Conservation (phyloP, 35 echinoderm and acorn worm species). For the Apostichopus californicus region DNA sequence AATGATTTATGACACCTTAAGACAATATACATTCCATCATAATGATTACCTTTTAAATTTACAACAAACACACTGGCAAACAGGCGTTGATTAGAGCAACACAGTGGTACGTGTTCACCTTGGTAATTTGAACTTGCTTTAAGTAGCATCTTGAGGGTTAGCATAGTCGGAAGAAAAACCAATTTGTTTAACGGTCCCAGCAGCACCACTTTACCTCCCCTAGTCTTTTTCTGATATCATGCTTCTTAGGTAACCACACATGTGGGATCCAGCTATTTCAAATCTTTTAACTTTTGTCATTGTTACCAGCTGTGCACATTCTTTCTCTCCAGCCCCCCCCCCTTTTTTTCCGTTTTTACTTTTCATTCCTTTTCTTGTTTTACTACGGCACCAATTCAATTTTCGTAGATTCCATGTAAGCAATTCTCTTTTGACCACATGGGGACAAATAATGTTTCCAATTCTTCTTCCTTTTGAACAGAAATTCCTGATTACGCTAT, state of each 20-base stretch:
- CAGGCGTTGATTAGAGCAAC: not conserved
- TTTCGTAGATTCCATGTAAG: no score
- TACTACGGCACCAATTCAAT: no score
- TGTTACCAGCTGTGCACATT: not conserved
- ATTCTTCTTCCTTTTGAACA: no score
- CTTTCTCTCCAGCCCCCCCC: not conserved
- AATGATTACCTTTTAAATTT: not conserved
- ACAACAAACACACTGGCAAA: conserved; percentile 8
- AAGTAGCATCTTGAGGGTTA: not conserved
- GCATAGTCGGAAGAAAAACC: not conserved
- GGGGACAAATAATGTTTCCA: no score
- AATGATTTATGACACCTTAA: not conserved
- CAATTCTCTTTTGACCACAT: no score
- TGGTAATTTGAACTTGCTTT: conserved; percentile 2
- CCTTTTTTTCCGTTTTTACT: no score
- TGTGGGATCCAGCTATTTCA: not conserved
- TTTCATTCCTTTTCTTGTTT: no score
- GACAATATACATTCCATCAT: conserved; percentile 23
- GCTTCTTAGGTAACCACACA: not conserved
- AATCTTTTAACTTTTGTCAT: not conserved
- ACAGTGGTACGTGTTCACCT: not conserved
- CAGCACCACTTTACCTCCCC: not conserved
- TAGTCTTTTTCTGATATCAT: not conserved
- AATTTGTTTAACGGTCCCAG: not conserved
- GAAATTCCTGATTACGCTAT: not conserved